Evolutionary conservation across 37 sponge, comb jelly and placozoan species (phyloP).

Genomic region (Cliona cf. orientalis): DNA sequence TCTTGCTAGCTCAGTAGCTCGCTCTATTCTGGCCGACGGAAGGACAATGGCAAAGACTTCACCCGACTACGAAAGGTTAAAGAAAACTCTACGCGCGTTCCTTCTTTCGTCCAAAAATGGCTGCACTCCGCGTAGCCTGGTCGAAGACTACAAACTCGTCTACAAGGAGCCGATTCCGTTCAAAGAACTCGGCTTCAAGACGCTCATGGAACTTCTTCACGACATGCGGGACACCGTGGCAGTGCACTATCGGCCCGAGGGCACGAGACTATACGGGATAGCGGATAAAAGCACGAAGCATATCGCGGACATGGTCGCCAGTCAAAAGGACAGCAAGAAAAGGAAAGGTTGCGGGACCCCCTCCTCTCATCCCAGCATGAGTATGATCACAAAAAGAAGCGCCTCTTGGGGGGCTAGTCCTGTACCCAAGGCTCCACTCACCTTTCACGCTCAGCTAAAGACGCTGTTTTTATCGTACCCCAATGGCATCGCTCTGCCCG

Average conservation of each 20-base stretch:
- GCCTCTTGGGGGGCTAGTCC: neutral
- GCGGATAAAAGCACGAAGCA: conserved; percentile 24
- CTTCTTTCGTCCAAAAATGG: conserved; percentile 58
- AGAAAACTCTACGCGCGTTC: conserved; percentile 1
- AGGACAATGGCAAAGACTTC: too few relatives aligned
- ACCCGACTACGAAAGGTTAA: neutral
- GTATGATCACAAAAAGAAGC: neutral
- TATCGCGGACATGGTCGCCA: conserved; percentile 41
- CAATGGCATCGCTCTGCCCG: conserved; percentile 27
- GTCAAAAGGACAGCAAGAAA: conserved; percentile 1
- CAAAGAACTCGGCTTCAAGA: conserved; percentile 28
- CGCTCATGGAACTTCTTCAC: conserved; percentile 18
- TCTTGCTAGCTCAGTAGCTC: too few relatives aligned
- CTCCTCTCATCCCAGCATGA: neutral
- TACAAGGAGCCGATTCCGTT: conserved; percentile 24
- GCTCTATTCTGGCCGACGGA: too few relatives aligned
- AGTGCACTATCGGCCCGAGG: neutral
- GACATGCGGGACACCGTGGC: conserved; percentile 45
- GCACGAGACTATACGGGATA: conserved; percentile 16
- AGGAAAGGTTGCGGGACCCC: too few relatives aligned
- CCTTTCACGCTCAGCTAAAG: conserved; percentile 31
- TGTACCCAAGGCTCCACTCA: neutral
- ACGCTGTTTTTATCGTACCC: conserved; percentile 49
- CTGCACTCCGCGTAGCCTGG: conserved; percentile 38
- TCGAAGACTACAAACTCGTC: conserved; percentile 36